phyloP scores from a whole-genome alignment of 2,797 vertebrate genomes.

The Pelobates cultripes region DNA sequence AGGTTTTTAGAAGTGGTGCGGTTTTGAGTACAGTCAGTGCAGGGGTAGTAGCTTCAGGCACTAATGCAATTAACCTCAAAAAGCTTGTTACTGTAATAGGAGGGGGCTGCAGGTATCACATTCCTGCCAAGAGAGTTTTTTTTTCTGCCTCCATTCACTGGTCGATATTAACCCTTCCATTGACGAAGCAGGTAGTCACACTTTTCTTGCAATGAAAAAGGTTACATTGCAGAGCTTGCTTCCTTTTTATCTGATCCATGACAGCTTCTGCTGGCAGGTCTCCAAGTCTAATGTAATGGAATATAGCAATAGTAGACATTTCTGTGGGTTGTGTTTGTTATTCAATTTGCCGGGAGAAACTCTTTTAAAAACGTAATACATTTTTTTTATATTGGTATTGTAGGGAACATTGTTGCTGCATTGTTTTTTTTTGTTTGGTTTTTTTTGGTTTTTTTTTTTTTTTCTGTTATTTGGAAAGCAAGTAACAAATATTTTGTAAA shows the following conservation, averaged over 20 bases:
- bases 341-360: too few relatives aligned
- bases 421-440: too few relatives aligned
- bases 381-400: too few relatives aligned
- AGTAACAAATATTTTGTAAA: too few relatives aligned
- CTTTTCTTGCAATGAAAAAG: not conserved
- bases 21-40: conserved; percentile 15
- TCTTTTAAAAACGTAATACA: too few relatives aligned
- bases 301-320: too few relatives aligned
- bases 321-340: too few relatives aligned
- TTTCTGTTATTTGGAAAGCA: too few relatives aligned
- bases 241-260: not conserved
- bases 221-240: not conserved
- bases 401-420: too few relatives aligned
- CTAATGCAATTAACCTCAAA: conserved; percentile 44
- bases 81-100: conserved; percentile 47
- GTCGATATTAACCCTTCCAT: conserved; percentile 26
- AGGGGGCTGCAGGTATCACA: conserved; percentile 33
- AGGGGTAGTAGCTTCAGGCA: conserved; percentile 36
- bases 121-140: conserved; percentile 36
- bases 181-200: not conserved
- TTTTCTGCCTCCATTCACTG: conserved; percentile 20
- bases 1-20: not conserved
- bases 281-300: not conserved
- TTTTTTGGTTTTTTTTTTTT: too few relatives aligned
- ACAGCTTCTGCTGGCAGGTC: conserved; percentile 1